phyloP scores from a whole-genome alignment of 2,888 invertebrate species.

The Hirtodrosophila confusa region DNA sequence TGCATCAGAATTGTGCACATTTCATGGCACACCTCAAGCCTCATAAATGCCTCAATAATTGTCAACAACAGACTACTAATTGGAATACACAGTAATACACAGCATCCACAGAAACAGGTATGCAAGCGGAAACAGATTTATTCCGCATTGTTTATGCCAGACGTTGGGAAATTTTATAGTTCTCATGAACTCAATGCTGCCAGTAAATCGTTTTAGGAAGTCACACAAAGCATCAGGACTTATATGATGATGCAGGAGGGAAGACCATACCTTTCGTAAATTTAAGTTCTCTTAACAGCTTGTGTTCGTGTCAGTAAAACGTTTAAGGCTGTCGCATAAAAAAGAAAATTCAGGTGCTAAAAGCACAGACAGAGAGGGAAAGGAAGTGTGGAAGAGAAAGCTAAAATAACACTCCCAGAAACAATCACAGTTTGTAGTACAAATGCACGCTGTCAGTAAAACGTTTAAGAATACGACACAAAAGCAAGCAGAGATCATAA shows the following conservation, averaged over 20 bases:
- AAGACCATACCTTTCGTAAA: too few relatives aligned
- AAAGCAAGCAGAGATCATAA: too few relatives aligned
- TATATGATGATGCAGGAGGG: too few relatives aligned
- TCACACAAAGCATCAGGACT: not conserved
- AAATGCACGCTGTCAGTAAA: too few relatives aligned
- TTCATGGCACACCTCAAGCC: conserved; percentile 31
- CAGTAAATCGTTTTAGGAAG: not conserved
- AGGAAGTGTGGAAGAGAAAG: too few relatives aligned
- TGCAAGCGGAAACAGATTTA: conserved; percentile 5
- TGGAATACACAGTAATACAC: not conserved
- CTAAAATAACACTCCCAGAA: too few relatives aligned
- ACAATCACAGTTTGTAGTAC: too few relatives aligned
- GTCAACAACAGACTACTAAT: conserved; percentile 23
- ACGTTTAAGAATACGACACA: too few relatives aligned
- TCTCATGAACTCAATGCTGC: too few relatives aligned
- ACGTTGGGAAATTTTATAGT: conserved; percentile 9
- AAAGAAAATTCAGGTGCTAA: not conserved
- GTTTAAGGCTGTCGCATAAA: not conserved
- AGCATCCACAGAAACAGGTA: conserved; percentile 1
- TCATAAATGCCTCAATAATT: conserved; percentile 21
- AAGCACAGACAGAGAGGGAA: too few relatives aligned
- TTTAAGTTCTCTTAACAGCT: too few relatives aligned
- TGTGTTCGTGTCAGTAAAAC: not conserved
- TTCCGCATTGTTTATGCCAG: conserved; percentile 12
- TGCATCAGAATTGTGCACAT: conserved; percentile 10